These are phyloP conservation scores for Apis laboriosa DNA, from an alignment of 1,140 invertebrate species.

Conservation along the genomic window DNA sequence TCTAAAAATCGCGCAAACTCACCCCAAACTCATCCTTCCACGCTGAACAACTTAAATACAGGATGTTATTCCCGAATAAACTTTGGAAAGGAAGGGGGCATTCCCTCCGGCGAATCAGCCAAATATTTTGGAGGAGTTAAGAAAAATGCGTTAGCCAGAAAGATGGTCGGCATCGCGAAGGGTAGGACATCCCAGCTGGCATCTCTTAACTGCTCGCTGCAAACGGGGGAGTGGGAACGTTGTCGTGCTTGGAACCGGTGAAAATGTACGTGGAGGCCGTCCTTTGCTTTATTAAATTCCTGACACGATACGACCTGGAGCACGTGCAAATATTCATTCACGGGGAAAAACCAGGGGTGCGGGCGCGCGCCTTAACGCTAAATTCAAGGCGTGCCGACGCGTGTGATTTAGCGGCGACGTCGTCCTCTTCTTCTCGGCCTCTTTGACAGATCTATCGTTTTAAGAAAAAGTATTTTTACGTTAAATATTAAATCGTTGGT, in stretches of 20 bases:
- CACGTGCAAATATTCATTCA: slow-evolving; percentile 80
- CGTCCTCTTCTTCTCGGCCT: neutral
- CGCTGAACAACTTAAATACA: neutral
- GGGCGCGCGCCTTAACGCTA: slow-evolving; percentile 44
- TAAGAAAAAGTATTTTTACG: no score
- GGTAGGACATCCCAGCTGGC: slow-evolving; percentile 20
- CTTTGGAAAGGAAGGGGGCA: neutral
- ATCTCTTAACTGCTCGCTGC: slow-evolving; percentile 19
- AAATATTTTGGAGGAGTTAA: slow-evolving; percentile 38
- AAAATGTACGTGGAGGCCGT: slow-evolving; percentile 39
- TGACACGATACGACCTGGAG: slow-evolving; percentile 74
- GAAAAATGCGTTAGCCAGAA: slow-evolving; percentile 43
- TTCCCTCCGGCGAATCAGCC: neutral
- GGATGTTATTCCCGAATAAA: neutral
- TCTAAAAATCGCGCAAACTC: neutral
- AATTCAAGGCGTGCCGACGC: slow-evolving; percentile 44
- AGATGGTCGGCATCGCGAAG: slow-evolving; percentile 21
- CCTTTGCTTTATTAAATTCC: slow-evolving; percentile 80
- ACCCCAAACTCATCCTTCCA: neutral
- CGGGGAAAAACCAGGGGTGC: slow-evolving; percentile 52
- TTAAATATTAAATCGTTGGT: no score
- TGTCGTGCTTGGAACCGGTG: slow-evolving; percentile 37
- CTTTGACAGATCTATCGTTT: neutral
- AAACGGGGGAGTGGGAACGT: slow-evolving; percentile 5
- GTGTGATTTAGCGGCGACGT: slow-evolving; percentile 37